phyloP scores from a whole-genome alignment of 2,113 vertebrate genomes.

The Gasterosteus nipponicus region DNA sequence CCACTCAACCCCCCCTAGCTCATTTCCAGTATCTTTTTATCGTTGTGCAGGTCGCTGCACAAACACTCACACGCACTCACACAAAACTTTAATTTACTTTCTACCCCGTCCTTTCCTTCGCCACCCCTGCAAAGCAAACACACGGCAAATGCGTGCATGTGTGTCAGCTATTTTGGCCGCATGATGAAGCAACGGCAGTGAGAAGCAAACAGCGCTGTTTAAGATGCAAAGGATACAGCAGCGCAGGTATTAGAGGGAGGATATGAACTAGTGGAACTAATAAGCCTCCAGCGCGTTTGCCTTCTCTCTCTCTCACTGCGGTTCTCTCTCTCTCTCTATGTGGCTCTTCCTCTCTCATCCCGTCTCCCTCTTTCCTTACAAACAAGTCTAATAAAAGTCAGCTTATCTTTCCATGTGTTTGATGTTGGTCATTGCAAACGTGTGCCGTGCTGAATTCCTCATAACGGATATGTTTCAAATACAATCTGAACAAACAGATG shows the following conservation, averaged over 20 bases:
- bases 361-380: constrained; percentile 36
- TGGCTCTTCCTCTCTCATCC: constrained; percentile 35
- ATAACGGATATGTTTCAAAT: not conserved
- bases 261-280: constrained; percentile 80
- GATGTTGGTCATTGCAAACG: constrained; percentile 39
- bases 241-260: constrained; percentile 72
- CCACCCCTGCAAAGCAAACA: constrained; percentile 28
- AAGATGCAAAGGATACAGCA: constrained; percentile 71
- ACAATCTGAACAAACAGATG: constrained; percentile 25
- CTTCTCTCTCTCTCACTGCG: constrained; percentile 14
- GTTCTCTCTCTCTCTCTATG: constrained; percentile 16
- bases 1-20: constrained; percentile 27
- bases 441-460: not conserved
- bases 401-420: constrained; percentile 68
- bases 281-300: constrained; percentile 63
- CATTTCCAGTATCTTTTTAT: constrained; percentile 17
- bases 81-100: constrained; percentile 22
- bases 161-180: constrained; percentile 35
- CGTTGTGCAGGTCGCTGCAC: not conserved
- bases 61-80: not conserved
- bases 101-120: not conserved
- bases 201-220: constrained; percentile 67
- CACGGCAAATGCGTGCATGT: constrained; percentile 8
- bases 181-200: constrained; percentile 58
- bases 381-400: constrained; percentile 72